phyloP scores from a whole-genome alignment of 2,797 vertebrate genomes.

The Denticeps clupeoides region DNA sequence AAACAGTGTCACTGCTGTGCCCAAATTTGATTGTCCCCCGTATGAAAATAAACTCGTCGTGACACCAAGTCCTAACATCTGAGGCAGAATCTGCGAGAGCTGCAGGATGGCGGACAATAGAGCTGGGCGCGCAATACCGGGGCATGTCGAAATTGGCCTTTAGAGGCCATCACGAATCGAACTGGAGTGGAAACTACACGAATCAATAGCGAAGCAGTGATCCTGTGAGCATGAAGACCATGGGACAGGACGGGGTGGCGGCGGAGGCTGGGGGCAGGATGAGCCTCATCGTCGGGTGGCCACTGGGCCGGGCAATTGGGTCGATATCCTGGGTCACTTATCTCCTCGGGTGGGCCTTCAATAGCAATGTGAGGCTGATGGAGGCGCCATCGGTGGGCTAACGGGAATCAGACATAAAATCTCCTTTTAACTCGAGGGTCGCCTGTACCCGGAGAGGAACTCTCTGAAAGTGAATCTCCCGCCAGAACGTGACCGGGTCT shows the following conservation, averaged over 20 bases:
- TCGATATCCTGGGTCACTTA: conserved; percentile 57
- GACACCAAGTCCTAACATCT: too few relatives aligned
- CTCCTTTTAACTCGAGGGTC: not conserved
- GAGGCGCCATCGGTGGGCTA: conserved; percentile 20
- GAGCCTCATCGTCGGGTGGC: conserved; percentile 22
- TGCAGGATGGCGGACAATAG: too few relatives aligned
- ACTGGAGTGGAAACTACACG: conserved; percentile 27
- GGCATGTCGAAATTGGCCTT: conserved; percentile 20
- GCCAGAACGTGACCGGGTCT: too few relatives aligned
- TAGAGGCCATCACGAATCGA: conserved; percentile 28
- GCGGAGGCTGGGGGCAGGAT: conserved; percentile 20
- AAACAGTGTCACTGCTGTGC: too few relatives aligned
- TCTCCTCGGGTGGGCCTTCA: conserved; percentile 53
- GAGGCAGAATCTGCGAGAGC: too few relatives aligned
- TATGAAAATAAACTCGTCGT: too few relatives aligned
- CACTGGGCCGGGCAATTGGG: conserved; percentile 48
- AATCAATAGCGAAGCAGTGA: conserved; percentile 39
- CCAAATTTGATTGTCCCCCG: too few relatives aligned
- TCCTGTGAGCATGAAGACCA: conserved; percentile 35
- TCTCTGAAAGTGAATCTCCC: too few relatives aligned
- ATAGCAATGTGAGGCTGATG: conserved; percentile 29
- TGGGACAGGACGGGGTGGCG: conserved; percentile 31
- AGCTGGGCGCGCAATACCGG: conserved; percentile 24
- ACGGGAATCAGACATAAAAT: conserved; percentile 14
- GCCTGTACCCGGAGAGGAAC: not conserved